Percentiles rank a stretch among this genome's conserved stretches.
phyloP scores from a whole-genome alignment of 1,140 invertebrate species.

The Diuraphis noxia region DNA sequence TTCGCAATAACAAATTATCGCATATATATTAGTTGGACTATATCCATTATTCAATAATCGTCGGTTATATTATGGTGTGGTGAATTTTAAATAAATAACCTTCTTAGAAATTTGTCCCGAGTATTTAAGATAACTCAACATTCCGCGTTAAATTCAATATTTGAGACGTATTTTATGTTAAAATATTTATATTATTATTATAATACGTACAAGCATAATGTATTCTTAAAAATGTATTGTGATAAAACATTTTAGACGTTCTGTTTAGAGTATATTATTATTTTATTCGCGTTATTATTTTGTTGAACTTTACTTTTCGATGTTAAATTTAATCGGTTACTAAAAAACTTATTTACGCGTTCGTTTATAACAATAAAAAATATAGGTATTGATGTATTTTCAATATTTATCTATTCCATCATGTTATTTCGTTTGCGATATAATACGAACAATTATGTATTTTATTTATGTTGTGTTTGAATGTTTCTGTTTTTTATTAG shows the following conservation, averaged over 20 bases:
- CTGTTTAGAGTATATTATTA: neutral
- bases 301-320: neutral
- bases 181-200: slow-evolving; percentile 13
- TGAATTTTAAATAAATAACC: neutral
- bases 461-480: neutral
- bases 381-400: neutral
- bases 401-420: neutral
- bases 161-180: neutral
- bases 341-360: neutral
- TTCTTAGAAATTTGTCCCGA: neutral
- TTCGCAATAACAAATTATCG: neutral
- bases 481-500: slow-evolving; percentile 22
- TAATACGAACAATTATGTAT: neutral
- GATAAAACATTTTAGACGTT: slow-evolving; percentile 30
- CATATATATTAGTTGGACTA: neutral
- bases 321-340: neutral
- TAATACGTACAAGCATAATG: neutral
- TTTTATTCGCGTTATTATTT: neutral
- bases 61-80: neutral
- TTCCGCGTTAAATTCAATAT: neutral
- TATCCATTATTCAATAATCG: neutral
- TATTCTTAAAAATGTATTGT: slow-evolving; percentile 27
- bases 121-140: neutral
- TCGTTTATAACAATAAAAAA: neutral
- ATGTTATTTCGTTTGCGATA: neutral